These are phyloP conservation scores for Caenorhabditis drosophilae DNA, from an alignment of 2,888 invertebrate genomes.

Conservation along the genomic window DNA sequence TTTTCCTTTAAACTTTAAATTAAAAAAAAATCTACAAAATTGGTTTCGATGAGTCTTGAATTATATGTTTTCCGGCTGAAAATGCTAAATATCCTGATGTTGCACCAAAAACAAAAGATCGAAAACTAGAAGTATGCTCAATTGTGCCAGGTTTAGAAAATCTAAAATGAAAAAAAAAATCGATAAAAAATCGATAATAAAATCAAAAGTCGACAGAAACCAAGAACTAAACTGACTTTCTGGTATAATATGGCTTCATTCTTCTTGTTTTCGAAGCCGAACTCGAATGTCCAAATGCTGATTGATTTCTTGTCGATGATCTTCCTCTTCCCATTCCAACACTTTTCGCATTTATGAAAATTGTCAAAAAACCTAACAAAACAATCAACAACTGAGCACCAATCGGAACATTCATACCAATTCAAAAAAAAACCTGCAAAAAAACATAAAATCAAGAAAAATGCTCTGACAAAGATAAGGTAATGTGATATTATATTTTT, in stretches of 20 bases:
- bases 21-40: conserved; percentile 24
- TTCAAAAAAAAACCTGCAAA: not conserved
- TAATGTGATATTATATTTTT: not conserved
- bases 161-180: conserved; percentile 19
- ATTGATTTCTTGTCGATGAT: not conserved
- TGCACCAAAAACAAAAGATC: conserved; percentile 45
- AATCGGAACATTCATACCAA: not conserved
- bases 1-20: not conserved
- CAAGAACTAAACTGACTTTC: conserved; percentile 25
- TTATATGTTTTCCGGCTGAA: conserved; percentile 40
- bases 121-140: conserved; percentile 41
- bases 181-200: not conserved
- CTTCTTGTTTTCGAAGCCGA: too few species aligned
- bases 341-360: conserved; percentile 17
- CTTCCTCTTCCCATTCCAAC: conserved; percentile 12
- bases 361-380: not conserved
- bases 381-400: too few species aligned
- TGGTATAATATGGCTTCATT: conserved; percentile 31
- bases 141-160: conserved; percentile 44
- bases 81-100: conserved; percentile 41
- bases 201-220: not conserved
- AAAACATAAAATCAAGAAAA: not conserved
- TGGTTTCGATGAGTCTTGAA: conserved; percentile 31
- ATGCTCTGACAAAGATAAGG: conserved; percentile 1
- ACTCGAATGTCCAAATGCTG: conserved; percentile 11